Evolutionary conservation across 2,888 invertebrate species (phyloP), one percentile per base, ranked within the genome.

Genomic region (Athalia rosae): DNA sequence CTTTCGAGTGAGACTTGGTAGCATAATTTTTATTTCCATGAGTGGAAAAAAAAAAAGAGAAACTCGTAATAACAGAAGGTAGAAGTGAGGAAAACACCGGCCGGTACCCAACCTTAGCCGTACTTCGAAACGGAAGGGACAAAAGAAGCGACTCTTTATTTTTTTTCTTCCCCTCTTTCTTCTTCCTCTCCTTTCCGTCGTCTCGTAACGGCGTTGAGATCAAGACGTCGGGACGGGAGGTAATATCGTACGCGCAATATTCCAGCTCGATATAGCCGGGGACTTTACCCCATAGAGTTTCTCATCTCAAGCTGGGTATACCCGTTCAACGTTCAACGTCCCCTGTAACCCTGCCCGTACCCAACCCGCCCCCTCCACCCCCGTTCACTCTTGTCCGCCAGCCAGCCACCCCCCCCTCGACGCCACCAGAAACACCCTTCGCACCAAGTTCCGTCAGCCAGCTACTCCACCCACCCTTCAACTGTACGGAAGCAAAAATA

Each of bases 401-500:
- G 53, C 50, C 67, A 47, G n/a, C n/a, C n/a, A n/a, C n/a, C n/a
- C n/a, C 64, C 64, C 64, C 64, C 47, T n/a, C 9, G 28, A 28
- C 50, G 67, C 53, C 67, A 67, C 53, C 50, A 48, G 45, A 28
- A 28, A 28, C 28, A 28, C 28, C 28, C 64, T 47, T 47, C 64
- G 13, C n/a, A 4, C n/a, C n/a, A n/a, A 58, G 58, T 58, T 62
- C 41, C 41, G 28, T n/a, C 11, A 64, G 64, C 64, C 64, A 47
- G n/a, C 45, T 47, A 47, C 64, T 7, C n/a, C 59, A 78, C 79
- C 78, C 79, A 28, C 71, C 74, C 76, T 41, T 78, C 64, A 69
- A 74, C 28, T 28, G n/a, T 43, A 28, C 79, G 77, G 80, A 82
- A 80, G 77, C 81, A 80, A 81, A 84, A 84, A 83, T 86, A 83